phyloP scores from a whole-genome alignment of 2,797 vertebrate genomes.

The Helicolenus hilgendorfi region DNA sequence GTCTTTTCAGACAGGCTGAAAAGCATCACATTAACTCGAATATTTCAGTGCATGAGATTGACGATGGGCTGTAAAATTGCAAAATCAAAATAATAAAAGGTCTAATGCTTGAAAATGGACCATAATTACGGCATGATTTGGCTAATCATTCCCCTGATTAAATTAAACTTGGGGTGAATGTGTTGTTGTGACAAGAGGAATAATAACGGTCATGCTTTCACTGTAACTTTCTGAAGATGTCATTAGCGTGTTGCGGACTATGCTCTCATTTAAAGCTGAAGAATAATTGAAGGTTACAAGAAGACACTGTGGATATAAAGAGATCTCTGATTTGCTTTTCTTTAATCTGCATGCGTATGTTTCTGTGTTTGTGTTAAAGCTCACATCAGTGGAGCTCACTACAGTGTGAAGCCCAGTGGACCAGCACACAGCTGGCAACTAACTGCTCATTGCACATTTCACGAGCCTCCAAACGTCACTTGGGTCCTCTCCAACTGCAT shows the following conservation, averaged over 20 bases:
- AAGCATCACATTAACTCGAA: background rate
- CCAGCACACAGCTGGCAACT: constrained; percentile 74
- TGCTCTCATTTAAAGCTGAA: background rate
- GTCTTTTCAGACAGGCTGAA: background rate
- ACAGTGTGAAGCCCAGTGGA: constrained; percentile 72
- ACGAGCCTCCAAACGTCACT: constrained; percentile 58
- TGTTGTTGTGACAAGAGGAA: background rate
- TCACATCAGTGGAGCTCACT: constrained; percentile 56
- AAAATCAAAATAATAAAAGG: constrained; percentile 15
- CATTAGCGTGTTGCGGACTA: background rate
- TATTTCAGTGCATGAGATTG: background rate
- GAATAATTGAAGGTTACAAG: background rate
- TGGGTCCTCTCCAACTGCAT: constrained; percentile 68
- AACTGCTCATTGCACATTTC: constrained; percentile 79
- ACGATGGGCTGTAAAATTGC: constrained; percentile 1
- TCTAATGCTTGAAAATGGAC: constrained; percentile 26
- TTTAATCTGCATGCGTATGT: constrained; percentile 20
- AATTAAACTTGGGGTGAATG: background rate
- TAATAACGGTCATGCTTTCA: background rate
- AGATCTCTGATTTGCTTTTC: background rate
- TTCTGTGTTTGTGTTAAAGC: constrained; percentile 37
- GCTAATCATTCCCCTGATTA: constrained; percentile 13
- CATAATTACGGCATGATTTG: background rate
- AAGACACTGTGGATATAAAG: background rate
- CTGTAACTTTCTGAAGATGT: background rate